A percentile compares a stretch with the other conserved stretches of the same genome.
These are phyloP conservation scores for Anolis sagrei DNA, from an alignment of 2,113 vertebrate genomes.

Conservation along the genomic window DNA sequence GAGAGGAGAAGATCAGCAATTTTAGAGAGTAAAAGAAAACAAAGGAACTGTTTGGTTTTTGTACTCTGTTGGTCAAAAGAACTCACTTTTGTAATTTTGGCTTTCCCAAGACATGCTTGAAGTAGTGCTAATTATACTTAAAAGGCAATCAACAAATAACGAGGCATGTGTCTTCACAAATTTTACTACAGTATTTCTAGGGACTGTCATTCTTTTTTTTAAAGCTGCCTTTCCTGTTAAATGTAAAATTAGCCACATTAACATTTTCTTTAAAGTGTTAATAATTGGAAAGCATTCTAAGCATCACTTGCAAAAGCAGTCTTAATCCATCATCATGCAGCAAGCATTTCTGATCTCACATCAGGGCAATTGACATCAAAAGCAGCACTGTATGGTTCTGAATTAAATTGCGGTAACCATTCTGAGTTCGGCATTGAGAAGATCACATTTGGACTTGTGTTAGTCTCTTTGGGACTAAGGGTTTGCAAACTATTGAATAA, in stretches of 20 bases:
- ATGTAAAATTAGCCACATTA: background rate
- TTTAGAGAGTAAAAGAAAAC: background rate
- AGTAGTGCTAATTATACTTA: background rate
- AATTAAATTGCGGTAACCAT: slow-evolving; percentile 16
- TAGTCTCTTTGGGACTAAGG: background rate
- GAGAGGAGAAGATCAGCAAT: background rate
- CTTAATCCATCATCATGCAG: slow-evolving; percentile 18
- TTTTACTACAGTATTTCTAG: background rate
- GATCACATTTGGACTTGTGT: background rate
- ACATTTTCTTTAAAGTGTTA: slow-evolving; percentile 18
- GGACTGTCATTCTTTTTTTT: background rate
- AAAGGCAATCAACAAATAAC: background rate
- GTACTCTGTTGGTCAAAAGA: background rate
- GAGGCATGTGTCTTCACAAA: background rate
- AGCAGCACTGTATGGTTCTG: slow-evolving; percentile 14
- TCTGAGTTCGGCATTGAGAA: slow-evolving; percentile 14
- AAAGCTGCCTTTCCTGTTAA: background rate
- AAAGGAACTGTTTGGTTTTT: background rate
- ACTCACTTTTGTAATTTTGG: background rate
- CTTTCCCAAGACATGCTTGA: background rate
- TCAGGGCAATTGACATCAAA: slow-evolving; percentile 26
- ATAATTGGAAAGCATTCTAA: background rate
- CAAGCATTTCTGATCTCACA: slow-evolving; percentile 27
- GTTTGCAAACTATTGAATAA: slow-evolving; percentile 36
- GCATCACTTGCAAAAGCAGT: slow-evolving; percentile 4